Base-by-base conservation (phyloP, 2,888 invertebrate species). In the Acrocyrtus sp. region DNA sequence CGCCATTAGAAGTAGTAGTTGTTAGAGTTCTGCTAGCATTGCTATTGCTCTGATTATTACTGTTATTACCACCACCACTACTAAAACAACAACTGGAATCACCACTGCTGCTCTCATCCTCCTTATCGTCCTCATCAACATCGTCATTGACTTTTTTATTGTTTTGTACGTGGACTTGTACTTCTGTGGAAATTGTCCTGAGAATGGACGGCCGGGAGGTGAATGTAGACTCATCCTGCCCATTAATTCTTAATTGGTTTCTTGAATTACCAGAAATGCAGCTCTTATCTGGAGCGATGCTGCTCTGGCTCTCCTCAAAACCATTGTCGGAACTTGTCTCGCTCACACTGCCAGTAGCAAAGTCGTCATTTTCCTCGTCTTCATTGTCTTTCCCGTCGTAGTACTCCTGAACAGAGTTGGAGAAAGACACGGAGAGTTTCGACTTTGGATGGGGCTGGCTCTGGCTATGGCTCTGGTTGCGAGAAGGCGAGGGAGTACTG, bases 361-460 rank as follows among this genome's bases (percentile, higher is more conserved):
- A 34, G 29, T 26, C 22, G 19, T 70, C 70, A 19, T 61, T 58
- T 57, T 62, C 53, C 60, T 68, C 68, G 39, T 56, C 67, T n/a
- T 60, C 48, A 45, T 72, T 72, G 60, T 76, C 72, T 47, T 66
- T 61, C 50, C 61, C 66, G 34, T 56, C 50, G 27, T 67, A 74
- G 53, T 75, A 79, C 67, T 81, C 80, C 53, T 78, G 75, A 1
- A 81, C 79, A 34, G 76, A 78, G 56, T 78, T 78, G 34, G 81
- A 76, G 73, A 81, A 81, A 22, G 81, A 81, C 26, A 81, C 81
- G 21, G 80, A 79, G 53, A 79, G 70, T 51, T 79, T 79, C 45
- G 78, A 78, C 65, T 80, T 80, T 41, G 34, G 68, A n/a, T 68
- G 62, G 19, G 26, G 39, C 15, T 53, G 53, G 24, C 56, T 54